Base-by-base conservation (phyloP, 2,113 vertebrate species). In the Agelaius phoeniceus region DNA sequence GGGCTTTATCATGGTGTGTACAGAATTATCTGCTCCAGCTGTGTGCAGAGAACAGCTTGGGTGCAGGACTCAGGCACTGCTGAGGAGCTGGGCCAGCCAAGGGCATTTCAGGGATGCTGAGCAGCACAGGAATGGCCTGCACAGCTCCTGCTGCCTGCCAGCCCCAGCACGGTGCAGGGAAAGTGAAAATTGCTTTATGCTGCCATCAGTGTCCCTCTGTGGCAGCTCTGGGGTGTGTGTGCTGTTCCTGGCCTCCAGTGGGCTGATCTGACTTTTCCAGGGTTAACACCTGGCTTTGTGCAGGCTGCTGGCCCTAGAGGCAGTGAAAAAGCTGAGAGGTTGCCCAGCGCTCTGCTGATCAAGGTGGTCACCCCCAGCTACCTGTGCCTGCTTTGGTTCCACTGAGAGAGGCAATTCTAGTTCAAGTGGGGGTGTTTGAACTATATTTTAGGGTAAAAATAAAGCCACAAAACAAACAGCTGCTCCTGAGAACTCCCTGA, bases 1-100 rank as follows among this genome's bases (percentile, higher is more conserved):
- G 22, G 18, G 1, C 9, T 22, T 1, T 31, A 4, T 6, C 66
- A 13, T 13, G 7, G 1, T 26, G 11, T 8, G 3, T 2, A 31
- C 2, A 9, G 54, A 87, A 77, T 39, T 2, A 15, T 20, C 19
- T 4, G 37, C 63, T 33, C 27, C 46, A 37, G 37, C 69, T 66
- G 30, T 4, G 72, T 15, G 12, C 55, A 52, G 79, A 13, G 72
- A 51, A 5, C 87, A 81, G 68, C 68, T 33, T 39, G 61, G 59
- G 26, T 74, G 80, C 74, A 49, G 87, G 41, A 33, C 1, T 23
- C 17, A 81, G 44, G 48, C 28, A 18, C 11, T 52, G 48, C 75
- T 41, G 2, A 35, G 67, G 86, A 87, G 22, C 23, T 2, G 18
- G 4, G 59, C 71, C 91, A 92, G 89, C 35, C 80, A 33, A 23